Evolutionary conservation across 2,113 vertebrate species (phyloP).

Genomic region (Oophaga pumilio): DNA sequence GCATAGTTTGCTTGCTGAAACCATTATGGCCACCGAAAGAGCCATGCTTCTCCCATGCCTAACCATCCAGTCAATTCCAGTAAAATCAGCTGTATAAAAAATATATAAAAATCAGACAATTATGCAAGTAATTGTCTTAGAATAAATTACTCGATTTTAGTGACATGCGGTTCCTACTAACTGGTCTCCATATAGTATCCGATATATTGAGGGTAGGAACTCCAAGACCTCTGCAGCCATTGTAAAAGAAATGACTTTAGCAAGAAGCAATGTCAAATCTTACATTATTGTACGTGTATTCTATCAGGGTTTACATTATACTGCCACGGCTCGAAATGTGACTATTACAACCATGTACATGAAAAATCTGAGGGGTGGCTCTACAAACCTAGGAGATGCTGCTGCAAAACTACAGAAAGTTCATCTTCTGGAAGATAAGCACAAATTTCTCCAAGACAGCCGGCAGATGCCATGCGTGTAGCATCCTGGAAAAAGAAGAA

Average conservation of each 20-base stretch:
- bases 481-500: slow-evolving; percentile 78
- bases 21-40: slow-evolving; percentile 84
- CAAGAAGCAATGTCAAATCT: neutral
- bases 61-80: slow-evolving; percentile 98
- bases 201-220: neutral
- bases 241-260: neutral
- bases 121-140: no score
- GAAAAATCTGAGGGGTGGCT: neutral
- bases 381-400: slow-evolving; percentile 85
- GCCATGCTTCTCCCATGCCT: slow-evolving; percentile 93
- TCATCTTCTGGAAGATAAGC: slow-evolving; percentile 93
- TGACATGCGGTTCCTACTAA: neutral
- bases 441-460: slow-evolving; percentile 93
- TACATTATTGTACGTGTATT: neutral
- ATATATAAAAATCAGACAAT: neutral
- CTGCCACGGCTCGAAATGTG: neutral
- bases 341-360: neutral
- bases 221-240: neutral
- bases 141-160: neutral
- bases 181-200: neutral
- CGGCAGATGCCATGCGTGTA: slow-evolving; percentile 91
- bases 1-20: slow-evolving; percentile 82
- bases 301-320: neutral
- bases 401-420: slow-evolving; percentile 80
- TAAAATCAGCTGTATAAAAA: slow-evolving; percentile 80